A percentile compares a stretch with the other conserved stretches of the same genome.
These are phyloP conservation scores for Xylocampa areola DNA, from an alignment of 2,888 invertebrate species.

Conservation along the genomic window DNA sequence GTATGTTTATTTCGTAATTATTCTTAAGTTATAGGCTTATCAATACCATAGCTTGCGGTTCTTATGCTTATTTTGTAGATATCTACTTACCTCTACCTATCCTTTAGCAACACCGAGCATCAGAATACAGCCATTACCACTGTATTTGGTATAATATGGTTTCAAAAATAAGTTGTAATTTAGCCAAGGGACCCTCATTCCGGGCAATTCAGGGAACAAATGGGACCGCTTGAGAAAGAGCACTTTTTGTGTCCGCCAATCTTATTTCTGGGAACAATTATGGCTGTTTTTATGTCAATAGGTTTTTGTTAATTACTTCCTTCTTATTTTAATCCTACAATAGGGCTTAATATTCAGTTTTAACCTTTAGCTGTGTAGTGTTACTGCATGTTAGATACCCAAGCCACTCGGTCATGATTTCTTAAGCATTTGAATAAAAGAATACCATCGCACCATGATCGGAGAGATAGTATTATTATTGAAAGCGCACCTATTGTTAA, in stretches of 20 bases:
- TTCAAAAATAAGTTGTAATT: slow-evolving; percentile 76
- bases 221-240: slow-evolving; percentile 71
- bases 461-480: slow-evolving; percentile 65
- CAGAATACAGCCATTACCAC: slow-evolving; percentile 13
- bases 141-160: slow-evolving; percentile 69
- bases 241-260: slow-evolving; percentile 75
- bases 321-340: slow-evolving; percentile 21
- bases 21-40: too few species aligned
- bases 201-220: slow-evolving; percentile 72
- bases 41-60: background rate
- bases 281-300: slow-evolving; percentile 58
- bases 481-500: slow-evolving; percentile 70
- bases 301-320: slow-evolving; percentile 42
- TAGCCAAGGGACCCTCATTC: slow-evolving; percentile 72
- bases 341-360: slow-evolving; percentile 10
- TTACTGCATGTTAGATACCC: slow-evolving; percentile 20
- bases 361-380: slow-evolving; percentile 24
- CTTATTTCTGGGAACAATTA: slow-evolving; percentile 69
- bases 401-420: slow-evolving; percentile 19
- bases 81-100: too few species aligned
- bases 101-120: background rate
- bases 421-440: slow-evolving; percentile 41
- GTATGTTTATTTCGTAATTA: too few species aligned
- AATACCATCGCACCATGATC: slow-evolving; percentile 46
- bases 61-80: background rate